These are phyloP conservation scores for Chelonus formosanus DNA, from an alignment of 2,888 invertebrate species.

Conservation along the genomic window DNA sequence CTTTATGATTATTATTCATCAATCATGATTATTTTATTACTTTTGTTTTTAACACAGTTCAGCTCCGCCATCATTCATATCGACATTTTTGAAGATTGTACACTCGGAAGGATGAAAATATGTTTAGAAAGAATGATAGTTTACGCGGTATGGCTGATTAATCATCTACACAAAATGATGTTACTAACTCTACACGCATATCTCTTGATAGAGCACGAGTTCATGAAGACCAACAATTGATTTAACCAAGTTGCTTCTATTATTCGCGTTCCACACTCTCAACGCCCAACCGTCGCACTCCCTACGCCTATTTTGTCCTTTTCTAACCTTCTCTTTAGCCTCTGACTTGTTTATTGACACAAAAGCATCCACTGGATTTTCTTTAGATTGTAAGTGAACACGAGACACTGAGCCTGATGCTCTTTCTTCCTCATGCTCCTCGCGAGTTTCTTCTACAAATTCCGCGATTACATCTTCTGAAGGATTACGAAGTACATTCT, in stretches of 20 bases:
- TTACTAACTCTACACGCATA: slow-evolving; percentile 50
- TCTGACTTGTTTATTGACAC: slow-evolving; percentile 42
- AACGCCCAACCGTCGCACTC: slow-evolving; percentile 50
- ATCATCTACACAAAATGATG: no score
- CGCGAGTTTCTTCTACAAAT: slow-evolving; percentile 44
- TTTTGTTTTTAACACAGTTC: slow-evolving; percentile 1
- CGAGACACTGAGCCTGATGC: slow-evolving; percentile 30
- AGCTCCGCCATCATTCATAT: slow-evolving; percentile 2
- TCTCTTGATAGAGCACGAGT: slow-evolving; percentile 54
- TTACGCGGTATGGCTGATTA: slow-evolving; percentile 1
- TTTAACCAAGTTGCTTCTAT: slow-evolving; percentile 43
- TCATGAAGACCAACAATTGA: slow-evolving; percentile 36
- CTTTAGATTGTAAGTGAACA: slow-evolving; percentile 23
- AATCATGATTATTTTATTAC: no score
- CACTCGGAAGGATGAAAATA: not conserved
- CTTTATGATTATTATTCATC: not conserved
- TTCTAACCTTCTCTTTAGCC: slow-evolving; percentile 57
- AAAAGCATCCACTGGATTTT: slow-evolving; percentile 39
- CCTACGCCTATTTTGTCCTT: slow-evolving; percentile 42
- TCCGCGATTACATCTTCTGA: slow-evolving; percentile 32
- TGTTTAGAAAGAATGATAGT: slow-evolving; percentile 16
- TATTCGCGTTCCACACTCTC: slow-evolving; percentile 45
- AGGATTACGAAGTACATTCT: slow-evolving; percentile 14
- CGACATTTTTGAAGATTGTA: slow-evolving; percentile 2
- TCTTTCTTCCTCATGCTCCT: slow-evolving; percentile 35